These are phyloP conservation scores for Ariolimax columbianus DNA, from an alignment of 2,888 invertebrate genomes.

Conservation along the genomic window DNA sequence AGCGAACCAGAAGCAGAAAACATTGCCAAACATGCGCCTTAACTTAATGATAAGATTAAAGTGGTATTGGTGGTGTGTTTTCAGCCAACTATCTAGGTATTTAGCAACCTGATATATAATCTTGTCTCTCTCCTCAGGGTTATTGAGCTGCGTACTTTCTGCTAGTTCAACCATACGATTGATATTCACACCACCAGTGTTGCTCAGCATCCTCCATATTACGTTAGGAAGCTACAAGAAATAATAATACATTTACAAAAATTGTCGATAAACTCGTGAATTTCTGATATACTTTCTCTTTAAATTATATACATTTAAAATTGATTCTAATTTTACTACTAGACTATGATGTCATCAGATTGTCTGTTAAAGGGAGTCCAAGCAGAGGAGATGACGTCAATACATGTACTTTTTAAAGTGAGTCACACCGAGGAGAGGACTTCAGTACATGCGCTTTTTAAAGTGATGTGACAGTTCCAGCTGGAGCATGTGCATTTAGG, in stretches of 20 bases:
- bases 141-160: slow-evolving; percentile 66
- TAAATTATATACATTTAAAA: too few relatives aligned
- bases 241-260: background rate
- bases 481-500: too few relatives aligned
- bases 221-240: slow-evolving; percentile 60
- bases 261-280: too few relatives aligned
- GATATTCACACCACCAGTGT: slow-evolving; percentile 68
- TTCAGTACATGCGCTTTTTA: too few relatives aligned
- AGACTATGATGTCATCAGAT: too few relatives aligned
- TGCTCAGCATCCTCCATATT: slow-evolving; percentile 66
- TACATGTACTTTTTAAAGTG: too few relatives aligned
- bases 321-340: too few relatives aligned
- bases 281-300: too few relatives aligned
- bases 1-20: slow-evolving; percentile 70
- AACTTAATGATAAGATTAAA: slow-evolving; percentile 65
- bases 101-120: slow-evolving; percentile 63
- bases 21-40: slow-evolving; percentile 58
- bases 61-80: slow-evolving; percentile 66
- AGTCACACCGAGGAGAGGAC: too few relatives aligned
- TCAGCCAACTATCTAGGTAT: slow-evolving; percentile 70
- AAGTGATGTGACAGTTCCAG: too few relatives aligned
- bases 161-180: slow-evolving; percentile 60
- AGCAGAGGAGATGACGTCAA: too few relatives aligned
- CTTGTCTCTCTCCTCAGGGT: slow-evolving; percentile 63
- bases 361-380: too few relatives aligned